These are phyloP conservation scores for Torymus auratus DNA, from an alignment of 2,888 invertebrate genomes.

Conservation along the genomic window DNA sequence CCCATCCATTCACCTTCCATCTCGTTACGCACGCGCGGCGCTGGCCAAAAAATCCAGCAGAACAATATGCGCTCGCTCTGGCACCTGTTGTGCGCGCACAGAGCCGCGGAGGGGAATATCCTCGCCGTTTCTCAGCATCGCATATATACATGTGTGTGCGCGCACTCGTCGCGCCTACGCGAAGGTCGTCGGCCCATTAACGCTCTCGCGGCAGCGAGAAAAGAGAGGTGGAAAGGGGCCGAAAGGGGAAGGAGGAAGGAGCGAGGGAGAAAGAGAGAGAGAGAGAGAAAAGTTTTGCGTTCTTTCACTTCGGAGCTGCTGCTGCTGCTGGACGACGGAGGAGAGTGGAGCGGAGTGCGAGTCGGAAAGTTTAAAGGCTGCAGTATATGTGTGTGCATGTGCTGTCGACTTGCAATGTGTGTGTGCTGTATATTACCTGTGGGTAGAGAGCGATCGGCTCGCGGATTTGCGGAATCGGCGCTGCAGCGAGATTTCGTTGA, in stretches of 20 bases:
- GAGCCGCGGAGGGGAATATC: slow-evolving; percentile 10
- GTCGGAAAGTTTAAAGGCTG: slow-evolving; percentile 1
- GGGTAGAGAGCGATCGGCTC: too few relatives aligned
- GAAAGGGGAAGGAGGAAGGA: too few relatives aligned
- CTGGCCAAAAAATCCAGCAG: too few relatives aligned
- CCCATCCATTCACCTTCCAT: neutral
- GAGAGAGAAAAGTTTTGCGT: slow-evolving; percentile 13
- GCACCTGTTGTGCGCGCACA: too few relatives aligned
- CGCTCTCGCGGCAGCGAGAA: neutral
- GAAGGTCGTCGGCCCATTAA: slow-evolving; percentile 55
- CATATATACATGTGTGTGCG: neutral
- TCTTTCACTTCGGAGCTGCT: slow-evolving; percentile 23
- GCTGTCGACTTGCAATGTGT: too few relatives aligned
- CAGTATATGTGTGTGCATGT: too few relatives aligned
- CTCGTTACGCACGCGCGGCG: neutral
- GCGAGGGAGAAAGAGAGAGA: neutral
- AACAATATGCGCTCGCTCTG: too few relatives aligned
- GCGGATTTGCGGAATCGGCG: too few relatives aligned
- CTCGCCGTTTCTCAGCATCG: slow-evolving; percentile 2
- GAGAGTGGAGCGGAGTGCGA: too few relatives aligned
- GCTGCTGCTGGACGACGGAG: neutral
- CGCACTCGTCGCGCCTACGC: neutral
- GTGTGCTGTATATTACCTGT: too few relatives aligned
- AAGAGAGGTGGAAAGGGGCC: neutral
- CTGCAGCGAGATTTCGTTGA: too few relatives aligned